These are phyloP conservation scores for Allophyes oxyacanthae DNA, from an alignment of 2,888 invertebrate species.

Conservation along the genomic window DNA sequence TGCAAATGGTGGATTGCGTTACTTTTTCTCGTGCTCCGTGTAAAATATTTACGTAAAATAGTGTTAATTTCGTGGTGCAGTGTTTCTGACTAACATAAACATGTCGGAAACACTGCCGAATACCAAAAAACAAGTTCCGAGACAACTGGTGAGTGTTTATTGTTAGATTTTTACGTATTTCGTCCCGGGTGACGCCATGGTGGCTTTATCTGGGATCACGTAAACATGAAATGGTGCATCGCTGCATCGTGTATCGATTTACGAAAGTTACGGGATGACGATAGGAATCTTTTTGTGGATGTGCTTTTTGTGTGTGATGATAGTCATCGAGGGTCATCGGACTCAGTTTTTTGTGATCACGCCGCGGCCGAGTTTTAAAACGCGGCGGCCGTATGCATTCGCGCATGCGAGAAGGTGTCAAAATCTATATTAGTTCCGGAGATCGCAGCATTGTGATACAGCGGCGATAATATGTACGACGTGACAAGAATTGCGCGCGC, in stretches of 20 bases:
- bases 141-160: constrained; percentile 91
- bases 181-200: constrained; percentile 91
- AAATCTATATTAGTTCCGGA: constrained; percentile 87
- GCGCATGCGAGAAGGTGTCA: constrained; percentile 89
- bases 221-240: constrained; percentile 90
- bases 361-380: constrained; percentile 84
- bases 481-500: constrained; percentile 68
- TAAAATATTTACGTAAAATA: constrained; percentile 90
- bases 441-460: constrained; percentile 78
- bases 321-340: constrained; percentile 79
- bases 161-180: constrained; percentile 87
- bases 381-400: constrained; percentile 88
- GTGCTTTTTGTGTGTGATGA: constrained; percentile 64
- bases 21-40: constrained; percentile 89
- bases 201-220: constrained; percentile 91
- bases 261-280: constrained; percentile 73
- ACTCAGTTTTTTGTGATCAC: constrained; percentile 83
- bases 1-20: constrained; percentile 90
- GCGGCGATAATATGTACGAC: constrained; percentile 68
- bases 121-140: constrained; percentile 89
- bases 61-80: constrained; percentile 86
- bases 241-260: constrained; percentile 89
- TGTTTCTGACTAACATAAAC: constrained; percentile 88
- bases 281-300: constrained; percentile 62
- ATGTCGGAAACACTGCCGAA: constrained; percentile 90